Evolutionary conservation across 2,797 vertebrate species (phyloP).

Genomic region (Catamblyrhynchus diadema): DNA sequence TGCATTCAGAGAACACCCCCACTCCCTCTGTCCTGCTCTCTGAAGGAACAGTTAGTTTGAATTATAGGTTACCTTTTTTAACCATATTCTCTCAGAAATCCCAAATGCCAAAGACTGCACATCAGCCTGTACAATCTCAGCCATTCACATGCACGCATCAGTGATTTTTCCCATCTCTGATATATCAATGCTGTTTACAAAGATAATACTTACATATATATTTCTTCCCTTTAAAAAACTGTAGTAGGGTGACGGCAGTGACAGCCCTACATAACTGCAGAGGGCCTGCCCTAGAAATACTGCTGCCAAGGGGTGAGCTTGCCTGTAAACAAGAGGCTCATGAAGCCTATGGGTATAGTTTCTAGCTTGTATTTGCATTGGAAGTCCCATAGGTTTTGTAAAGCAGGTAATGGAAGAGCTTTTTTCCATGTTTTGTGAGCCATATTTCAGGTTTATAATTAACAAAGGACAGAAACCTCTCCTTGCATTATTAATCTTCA

Average conservation of each 20-base stretch:
- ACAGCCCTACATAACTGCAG: neutral
- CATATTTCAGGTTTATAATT: neutral
- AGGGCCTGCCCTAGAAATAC: neutral
- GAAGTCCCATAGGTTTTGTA: neutral
- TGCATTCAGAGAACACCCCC: conserved; percentile 9
- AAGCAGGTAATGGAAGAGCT: neutral
- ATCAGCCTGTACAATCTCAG: neutral
- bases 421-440: neutral
- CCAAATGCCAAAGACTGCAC: neutral
- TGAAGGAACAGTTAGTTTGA: conserved; percentile 21
- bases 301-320: neutral
- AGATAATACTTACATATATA: neutral
- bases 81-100: conserved; percentile 40
- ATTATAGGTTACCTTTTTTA: neutral
- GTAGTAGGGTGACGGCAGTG: neutral
- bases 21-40: neutral
- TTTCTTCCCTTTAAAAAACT: neutral
- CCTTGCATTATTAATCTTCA: neutral
- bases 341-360: neutral
- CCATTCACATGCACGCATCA: neutral
- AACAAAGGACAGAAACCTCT: neutral
- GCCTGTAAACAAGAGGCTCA: neutral
- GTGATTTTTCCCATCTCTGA: neutral
- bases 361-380: neutral
- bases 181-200: neutral